These are phyloP conservation scores for Drosophila bifasciata DNA, from an alignment of 1,140 invertebrate genomes.

Conservation along the genomic window DNA sequence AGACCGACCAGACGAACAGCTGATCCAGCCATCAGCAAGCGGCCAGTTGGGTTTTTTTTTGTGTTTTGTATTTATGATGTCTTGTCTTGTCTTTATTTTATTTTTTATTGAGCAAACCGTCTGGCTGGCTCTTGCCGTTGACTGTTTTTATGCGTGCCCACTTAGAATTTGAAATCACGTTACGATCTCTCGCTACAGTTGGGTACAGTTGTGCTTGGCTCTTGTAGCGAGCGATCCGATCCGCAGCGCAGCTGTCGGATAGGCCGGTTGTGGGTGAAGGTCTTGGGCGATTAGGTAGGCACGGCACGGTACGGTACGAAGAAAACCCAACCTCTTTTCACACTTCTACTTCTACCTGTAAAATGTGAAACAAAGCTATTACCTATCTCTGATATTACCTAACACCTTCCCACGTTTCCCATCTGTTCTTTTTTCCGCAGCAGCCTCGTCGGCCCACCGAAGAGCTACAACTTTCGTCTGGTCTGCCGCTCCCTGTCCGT, in stretches of 20 bases:
- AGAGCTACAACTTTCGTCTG: slow-evolving; percentile 57
- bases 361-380: no score
- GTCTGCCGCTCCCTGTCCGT: slow-evolving; percentile 63
- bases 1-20: slow-evolving; percentile 73
- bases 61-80: slow-evolving; percentile 44
- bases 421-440: background rate
- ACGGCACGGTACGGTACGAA: no score
- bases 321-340: no score
- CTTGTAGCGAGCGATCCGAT: background rate
- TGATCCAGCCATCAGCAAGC: slow-evolving; percentile 38
- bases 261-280: no score
- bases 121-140: slow-evolving; percentile 5
- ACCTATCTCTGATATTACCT: background rate
- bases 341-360: background rate
- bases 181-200: slow-evolving; percentile 34
- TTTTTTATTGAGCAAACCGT: no score
- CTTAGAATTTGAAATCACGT: slow-evolving; percentile 72
- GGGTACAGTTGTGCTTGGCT: slow-evolving; percentile 70
- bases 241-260: slow-evolving; percentile 11
- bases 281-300: no score
- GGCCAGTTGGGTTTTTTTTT: slow-evolving; percentile 63
- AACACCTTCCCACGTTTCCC: no score
- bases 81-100: slow-evolving; percentile 30
- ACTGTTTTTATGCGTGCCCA: slow-evolving; percentile 55
- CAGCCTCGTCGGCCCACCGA: slow-evolving; percentile 32